These are phyloP conservation scores for Corydoras maculifer DNA, from an alignment of 2,113 vertebrate species.

Conservation along the genomic window DNA sequence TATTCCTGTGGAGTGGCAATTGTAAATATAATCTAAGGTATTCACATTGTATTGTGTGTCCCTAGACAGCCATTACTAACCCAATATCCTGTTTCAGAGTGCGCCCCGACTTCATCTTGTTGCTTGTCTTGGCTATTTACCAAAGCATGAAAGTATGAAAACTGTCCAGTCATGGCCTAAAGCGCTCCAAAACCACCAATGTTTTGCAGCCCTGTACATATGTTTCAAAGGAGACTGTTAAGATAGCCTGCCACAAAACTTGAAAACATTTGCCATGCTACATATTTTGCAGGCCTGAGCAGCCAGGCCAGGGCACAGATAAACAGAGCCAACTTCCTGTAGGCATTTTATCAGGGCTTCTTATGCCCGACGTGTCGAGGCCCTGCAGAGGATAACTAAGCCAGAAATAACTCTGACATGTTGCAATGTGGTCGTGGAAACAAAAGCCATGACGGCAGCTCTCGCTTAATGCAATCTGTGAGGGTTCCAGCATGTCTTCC, in stretches of 20 bases:
- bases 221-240: constrained; percentile 43
- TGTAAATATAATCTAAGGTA: constrained; percentile 50
- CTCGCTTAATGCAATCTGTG: constrained; percentile 30
- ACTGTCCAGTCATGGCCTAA: constrained; percentile 60
- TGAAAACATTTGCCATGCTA: constrained; percentile 45
- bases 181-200: constrained; percentile 55
- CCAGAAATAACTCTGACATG: constrained; percentile 56
- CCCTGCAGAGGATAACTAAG: constrained; percentile 38
- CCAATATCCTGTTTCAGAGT: constrained; percentile 71
- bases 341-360: constrained; percentile 58
- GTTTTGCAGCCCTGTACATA: constrained; percentile 50
- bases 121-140: constrained; percentile 61
- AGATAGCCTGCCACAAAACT: constrained; percentile 36
- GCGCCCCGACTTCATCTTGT: constrained; percentile 55
- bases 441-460: constrained; percentile 38
- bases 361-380: constrained; percentile 57
- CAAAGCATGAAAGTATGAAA: constrained; percentile 68
- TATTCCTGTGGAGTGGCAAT: constrained; percentile 33
- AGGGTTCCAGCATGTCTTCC: constrained; percentile 14
- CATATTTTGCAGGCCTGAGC: constrained; percentile 47
- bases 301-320: constrained; percentile 56
- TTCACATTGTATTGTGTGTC: constrained; percentile 60
- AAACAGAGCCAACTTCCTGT: constrained; percentile 64
- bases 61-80: constrained; percentile 64
- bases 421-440: constrained; percentile 40